Base-by-base conservation (phyloP, 2,113 vertebrate species). In the Zeus faber region DNA sequence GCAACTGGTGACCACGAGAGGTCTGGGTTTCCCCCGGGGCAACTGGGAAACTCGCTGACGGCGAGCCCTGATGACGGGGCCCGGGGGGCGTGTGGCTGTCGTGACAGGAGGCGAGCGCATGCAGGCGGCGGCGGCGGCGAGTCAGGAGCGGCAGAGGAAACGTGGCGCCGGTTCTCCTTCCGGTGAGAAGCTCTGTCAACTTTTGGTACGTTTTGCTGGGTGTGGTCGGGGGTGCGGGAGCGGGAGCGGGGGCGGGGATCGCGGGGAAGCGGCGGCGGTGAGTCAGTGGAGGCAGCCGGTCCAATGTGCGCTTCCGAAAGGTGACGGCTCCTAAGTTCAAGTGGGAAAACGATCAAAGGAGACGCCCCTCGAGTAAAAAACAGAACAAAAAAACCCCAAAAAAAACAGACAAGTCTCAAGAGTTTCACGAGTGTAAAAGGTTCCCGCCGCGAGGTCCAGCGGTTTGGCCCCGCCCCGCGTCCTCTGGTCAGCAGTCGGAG, bases 401-500 rank as follows among this genome's bases (percentile, higher is more conserved):
- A n/a, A n/a, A n/a, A n/a, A n/a, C n/a, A n/a, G n/a, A 4, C 13
- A 21, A 17, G 45, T 23, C 21, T 54, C 52, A n/a, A 14, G 49
- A 49, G 50, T 57, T 65, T 59, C 21, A 54, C 45, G 39, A 47
- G 58, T 35, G 31, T 23, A 20, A 29, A 25, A 27, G 33, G 13
- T 14, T 44, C 6, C 14, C 11, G 44, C 20, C 10, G 52, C 27
- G 18, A n/a, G 49, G 43, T 35, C 33, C 50, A 53, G 53, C 48
- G 46, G 41, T 35, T 46, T 54, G 43, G 46, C 54, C 56, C 46
- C 60, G 9, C 25, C 58, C 16, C 50, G 44, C 59, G 1, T 2
- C 62, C 39, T 50, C 46, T 35, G 70, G 75, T 88, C 81, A 91
- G 81, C 83, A 87, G 74, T 90, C 90, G 0, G 88, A 88, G 11